Conservation (phyloP, 2,888 invertebrate species). For the Uropetala carovei region DNA sequence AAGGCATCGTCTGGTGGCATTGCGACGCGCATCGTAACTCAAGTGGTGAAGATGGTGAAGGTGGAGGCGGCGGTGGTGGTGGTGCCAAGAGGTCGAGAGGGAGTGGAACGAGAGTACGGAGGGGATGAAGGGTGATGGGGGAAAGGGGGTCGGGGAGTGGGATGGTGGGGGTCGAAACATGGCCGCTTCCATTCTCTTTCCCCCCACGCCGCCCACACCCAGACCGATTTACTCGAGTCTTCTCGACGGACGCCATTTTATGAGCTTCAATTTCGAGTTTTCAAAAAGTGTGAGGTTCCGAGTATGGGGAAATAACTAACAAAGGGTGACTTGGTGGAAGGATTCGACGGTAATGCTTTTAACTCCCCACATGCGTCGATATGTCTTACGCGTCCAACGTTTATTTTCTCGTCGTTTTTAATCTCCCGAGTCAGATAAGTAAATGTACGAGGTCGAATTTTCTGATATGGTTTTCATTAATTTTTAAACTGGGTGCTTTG, state of each 20-base stretch:
- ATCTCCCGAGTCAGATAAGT: no score
- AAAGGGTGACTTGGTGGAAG: not conserved
- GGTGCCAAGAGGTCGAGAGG: slow-evolving; percentile 20
- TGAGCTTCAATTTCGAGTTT: not conserved
- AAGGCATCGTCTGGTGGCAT: slow-evolving; percentile 37
- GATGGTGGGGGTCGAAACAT: not conserved
- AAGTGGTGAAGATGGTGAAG: slow-evolving; percentile 36
- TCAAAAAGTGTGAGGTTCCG: no score
- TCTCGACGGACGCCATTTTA: slow-evolving; percentile 14
- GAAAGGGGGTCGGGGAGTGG: not conserved
- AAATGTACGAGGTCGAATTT: no score
- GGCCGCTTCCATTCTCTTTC: not conserved
- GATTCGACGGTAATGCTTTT: not conserved
- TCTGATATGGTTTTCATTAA: no score
- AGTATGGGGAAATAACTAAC: not conserved
- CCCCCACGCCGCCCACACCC: not conserved
- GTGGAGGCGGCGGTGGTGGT: slow-evolving; percentile 30
- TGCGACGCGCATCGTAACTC: slow-evolving; percentile 40
- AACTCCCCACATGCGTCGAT: not conserved
- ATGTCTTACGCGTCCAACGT: no score
- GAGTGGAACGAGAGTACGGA: not conserved
- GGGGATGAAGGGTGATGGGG: not conserved
- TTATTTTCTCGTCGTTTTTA: no score
- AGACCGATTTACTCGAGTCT: not conserved
- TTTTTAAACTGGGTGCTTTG: no score